Base-by-base conservation (phyloP, 1,140 invertebrate genomes). In the Zaprionus ornatus region DNA sequence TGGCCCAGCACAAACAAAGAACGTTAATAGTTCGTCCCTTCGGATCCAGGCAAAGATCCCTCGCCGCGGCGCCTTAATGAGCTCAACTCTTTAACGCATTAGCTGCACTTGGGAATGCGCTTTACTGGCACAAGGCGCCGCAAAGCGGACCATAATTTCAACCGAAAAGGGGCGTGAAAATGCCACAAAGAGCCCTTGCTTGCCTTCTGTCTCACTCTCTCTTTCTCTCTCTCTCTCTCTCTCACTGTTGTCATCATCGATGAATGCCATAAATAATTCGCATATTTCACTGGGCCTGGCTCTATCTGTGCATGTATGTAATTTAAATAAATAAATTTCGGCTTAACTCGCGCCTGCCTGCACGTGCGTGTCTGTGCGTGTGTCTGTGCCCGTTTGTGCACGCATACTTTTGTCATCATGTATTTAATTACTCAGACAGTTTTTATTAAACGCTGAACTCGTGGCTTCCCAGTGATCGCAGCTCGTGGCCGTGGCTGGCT, bases 391-490 rank as follows among this genome's bases (percentile, higher is more conserved):
- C 48, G 17, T 71, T 25, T 70, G 66, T 56, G 25, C 57, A 42
- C 56, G 23, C 29, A 32, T 63, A 73, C 69, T 77, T 83, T 78
- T 84, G 84, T 90, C 84, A 80, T 87, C 84, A 79, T 88, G 84
- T 88, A 87, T 88, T 87, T 87, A 87, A 87, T 88, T 87, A 87
- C 84, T 87, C 84, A 73, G 84, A 74, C 84, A 84, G 84, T 76
- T 87, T 87, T 88, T 68, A 87, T 87, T 88, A 88, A 87, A 88
- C 70, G 84, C 71, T 66, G 69, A 63, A 74, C 72, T 57, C 57
- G 27, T 19, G 40, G n/a, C 15, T 45, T 13, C 19, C 15, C 37
- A 40, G 13, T 15, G 37, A 13, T 40, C 37, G 37, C 37, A 40
- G 15, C 52, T 56, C 35, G 13, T 25, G 68, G 37, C 62, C 21